phyloP scores from a whole-genome alignment of 2,113 vertebrate genomes.

The Macroglossus sobrinus region DNA sequence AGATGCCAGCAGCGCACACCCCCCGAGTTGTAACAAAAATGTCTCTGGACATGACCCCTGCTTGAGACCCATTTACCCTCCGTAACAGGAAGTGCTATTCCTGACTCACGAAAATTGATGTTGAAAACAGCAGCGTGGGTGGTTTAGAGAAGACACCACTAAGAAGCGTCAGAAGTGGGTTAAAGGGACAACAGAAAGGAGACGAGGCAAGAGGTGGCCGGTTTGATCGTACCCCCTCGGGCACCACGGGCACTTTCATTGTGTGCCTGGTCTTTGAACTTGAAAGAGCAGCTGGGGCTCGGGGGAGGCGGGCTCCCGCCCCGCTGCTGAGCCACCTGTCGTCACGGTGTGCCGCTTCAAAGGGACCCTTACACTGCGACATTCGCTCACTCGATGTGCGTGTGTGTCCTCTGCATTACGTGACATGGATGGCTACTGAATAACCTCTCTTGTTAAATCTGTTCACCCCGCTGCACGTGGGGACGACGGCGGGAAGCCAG shows the following conservation, averaged over 20 bases:
- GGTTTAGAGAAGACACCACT: not conserved
- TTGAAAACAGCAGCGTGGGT: not conserved
- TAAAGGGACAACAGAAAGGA: not conserved
- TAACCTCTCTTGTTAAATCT: no score
- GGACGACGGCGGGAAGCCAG: fast-evolving
- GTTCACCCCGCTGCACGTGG: fast-evolving
- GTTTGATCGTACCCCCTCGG: fast-evolving
- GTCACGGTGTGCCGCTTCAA: not conserved
- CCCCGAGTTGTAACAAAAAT: not conserved
- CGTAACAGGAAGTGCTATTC: not conserved
- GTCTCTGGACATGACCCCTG: fast-evolving
- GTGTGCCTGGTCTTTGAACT: fast-evolving
- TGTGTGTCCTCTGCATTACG: not conserved
- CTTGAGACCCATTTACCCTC: not conserved
- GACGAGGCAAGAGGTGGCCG: not conserved
- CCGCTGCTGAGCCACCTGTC: no score
- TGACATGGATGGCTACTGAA: not conserved
- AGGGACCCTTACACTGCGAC: fast-evolving
- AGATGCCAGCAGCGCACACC: not conserved
- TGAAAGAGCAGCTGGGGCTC: not conserved
- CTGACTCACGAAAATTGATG: not conserved
- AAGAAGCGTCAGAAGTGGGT: not conserved
- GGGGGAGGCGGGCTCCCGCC: not conserved
- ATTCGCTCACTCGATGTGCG: fast-evolving
- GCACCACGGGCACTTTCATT: no score